phyloP scores from a whole-genome alignment of 1,140 invertebrate species.

The Pantala flavescens region DNA sequence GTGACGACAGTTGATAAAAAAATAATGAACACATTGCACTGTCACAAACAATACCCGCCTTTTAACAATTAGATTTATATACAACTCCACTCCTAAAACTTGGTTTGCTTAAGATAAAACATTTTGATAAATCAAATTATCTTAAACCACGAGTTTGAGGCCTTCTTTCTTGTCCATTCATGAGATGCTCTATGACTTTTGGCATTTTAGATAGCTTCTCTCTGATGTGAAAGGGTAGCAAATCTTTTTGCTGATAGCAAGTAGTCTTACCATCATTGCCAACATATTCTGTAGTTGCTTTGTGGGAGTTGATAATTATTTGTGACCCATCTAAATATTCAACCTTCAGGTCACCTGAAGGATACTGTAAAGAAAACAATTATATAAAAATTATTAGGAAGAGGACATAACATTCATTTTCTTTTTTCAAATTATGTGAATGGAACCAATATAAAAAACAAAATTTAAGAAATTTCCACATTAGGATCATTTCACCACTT shows the following conservation, averaged over 20 bases:
- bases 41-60: no score
- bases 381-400: no score
- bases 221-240: background rate
- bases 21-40: no score
- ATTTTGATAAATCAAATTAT: background rate
- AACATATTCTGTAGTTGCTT: background rate
- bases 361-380: background rate
- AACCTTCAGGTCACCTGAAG: background rate
- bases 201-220: background rate
- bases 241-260: background rate
- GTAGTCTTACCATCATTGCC: background rate
- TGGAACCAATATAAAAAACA: no score
- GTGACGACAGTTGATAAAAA: no score
- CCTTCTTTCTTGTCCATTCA: background rate
- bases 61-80: no score
- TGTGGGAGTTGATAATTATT: background rate
- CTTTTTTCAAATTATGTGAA: no score
- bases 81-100: no score
- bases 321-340: slow-evolving; percentile 2
- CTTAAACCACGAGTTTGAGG: background rate
- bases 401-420: no score
- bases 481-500: no score
- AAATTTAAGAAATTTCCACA: no score
- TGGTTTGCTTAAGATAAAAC: no score
- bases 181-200: background rate